A percentile compares a stretch with the other conserved stretches of the same genome.
Evolutionary conservation across 2,113 vertebrate species (phyloP).

Genomic region (Morone saxatilis): DNA sequence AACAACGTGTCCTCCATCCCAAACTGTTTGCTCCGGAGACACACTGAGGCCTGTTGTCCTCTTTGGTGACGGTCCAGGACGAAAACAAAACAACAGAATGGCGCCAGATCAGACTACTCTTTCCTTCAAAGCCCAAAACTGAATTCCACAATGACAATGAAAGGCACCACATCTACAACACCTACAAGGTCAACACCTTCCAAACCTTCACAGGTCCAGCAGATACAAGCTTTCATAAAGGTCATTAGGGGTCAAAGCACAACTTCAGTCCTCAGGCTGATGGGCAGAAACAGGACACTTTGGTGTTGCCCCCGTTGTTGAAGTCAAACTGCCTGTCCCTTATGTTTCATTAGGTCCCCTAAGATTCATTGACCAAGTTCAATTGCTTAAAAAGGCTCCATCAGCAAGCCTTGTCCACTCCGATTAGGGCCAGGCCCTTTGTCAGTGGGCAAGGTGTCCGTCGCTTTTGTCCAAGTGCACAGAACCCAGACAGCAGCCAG

Average conservation of each 20-base stretch:
- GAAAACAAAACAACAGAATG: slow-evolving; percentile 68
- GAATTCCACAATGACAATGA: slow-evolving; percentile 62
- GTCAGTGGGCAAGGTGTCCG: slow-evolving; percentile 84
- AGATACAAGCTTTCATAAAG: slow-evolving; percentile 33
- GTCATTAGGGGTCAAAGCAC: slow-evolving; percentile 67
- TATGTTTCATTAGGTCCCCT: slow-evolving; percentile 77
- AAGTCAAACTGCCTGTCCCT: slow-evolving; percentile 75
- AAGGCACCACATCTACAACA: slow-evolving; percentile 22
- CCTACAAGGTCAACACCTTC: slow-evolving; percentile 30
- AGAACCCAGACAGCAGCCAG: slow-evolving; percentile 85
- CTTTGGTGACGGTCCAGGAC: slow-evolving; percentile 38
- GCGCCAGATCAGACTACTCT: slow-evolving; percentile 49
- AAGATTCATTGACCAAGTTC: slow-evolving; percentile 78
- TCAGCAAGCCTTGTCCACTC: slow-evolving; percentile 85
- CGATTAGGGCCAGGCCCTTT: slow-evolving; percentile 79
- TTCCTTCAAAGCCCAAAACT: slow-evolving; percentile 58
- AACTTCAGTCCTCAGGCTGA: slow-evolving; percentile 68
- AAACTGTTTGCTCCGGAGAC: slow-evolving; percentile 52
- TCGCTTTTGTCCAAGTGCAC: slow-evolving; percentile 82
- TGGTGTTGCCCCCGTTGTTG: slow-evolving; percentile 55
- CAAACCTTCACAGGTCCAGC: slow-evolving; percentile 31
- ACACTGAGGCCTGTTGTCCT: slow-evolving; percentile 54
- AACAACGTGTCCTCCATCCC: slow-evolving; percentile 57
- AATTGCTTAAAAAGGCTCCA: slow-evolving; percentile 85
- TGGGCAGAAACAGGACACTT: slow-evolving; percentile 52